A percentile compares a stretch with the other conserved stretches of the same genome.
Evolutionary conservation across 2,797 vertebrate genomes (phyloP).

Genomic region (Microctenopoma stevenorrisi): DNA sequence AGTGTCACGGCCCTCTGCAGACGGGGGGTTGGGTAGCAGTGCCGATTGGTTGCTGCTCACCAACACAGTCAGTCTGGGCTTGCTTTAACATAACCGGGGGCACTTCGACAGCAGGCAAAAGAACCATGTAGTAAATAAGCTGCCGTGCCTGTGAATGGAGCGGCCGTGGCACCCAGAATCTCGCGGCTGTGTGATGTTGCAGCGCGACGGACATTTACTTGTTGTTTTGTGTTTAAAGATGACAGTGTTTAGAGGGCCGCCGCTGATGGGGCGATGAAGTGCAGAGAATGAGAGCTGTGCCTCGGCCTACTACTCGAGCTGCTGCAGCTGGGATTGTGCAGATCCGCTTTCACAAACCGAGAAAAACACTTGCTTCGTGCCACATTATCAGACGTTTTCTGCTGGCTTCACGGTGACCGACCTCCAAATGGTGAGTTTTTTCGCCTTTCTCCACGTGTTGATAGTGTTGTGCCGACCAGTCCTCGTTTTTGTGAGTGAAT

Average conservation of each 20-base stretch:
- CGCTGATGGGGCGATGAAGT: conserved; percentile 80
- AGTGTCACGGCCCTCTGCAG: conserved; percentile 81
- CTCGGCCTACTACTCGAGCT: conserved; percentile 82
- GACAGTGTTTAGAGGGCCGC: conserved; percentile 78
- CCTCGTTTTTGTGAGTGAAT: conserved; percentile 56
- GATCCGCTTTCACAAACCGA: conserved; percentile 82
- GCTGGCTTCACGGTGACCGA: conserved; percentile 81
- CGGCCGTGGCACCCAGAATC: conserved; percentile 66
- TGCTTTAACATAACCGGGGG: conserved; percentile 87
- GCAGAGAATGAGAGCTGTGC: conserved; percentile 85
- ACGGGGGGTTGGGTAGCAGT: conserved; percentile 84
- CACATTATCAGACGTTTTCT: conserved; percentile 67
- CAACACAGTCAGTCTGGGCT: conserved; percentile 83
- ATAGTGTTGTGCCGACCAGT: conserved; percentile 56
- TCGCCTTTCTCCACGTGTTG: conserved; percentile 64
- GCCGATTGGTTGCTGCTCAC: conserved; percentile 85
- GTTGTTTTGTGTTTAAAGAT: conserved; percentile 64
- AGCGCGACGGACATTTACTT: conserved; percentile 65
- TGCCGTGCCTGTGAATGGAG: conserved; percentile 64
- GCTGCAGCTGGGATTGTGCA: conserved; percentile 84
- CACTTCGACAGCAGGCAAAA: conserved; percentile 83
- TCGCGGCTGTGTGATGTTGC: conserved; percentile 61
- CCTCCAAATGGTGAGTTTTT: conserved; percentile 85
- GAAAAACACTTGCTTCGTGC: conserved; percentile 78
- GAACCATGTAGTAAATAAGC: conserved; percentile 82